Conservation (phyloP, 2,113 vertebrate genomes). For the Dromaius novaehollandiae region DNA sequence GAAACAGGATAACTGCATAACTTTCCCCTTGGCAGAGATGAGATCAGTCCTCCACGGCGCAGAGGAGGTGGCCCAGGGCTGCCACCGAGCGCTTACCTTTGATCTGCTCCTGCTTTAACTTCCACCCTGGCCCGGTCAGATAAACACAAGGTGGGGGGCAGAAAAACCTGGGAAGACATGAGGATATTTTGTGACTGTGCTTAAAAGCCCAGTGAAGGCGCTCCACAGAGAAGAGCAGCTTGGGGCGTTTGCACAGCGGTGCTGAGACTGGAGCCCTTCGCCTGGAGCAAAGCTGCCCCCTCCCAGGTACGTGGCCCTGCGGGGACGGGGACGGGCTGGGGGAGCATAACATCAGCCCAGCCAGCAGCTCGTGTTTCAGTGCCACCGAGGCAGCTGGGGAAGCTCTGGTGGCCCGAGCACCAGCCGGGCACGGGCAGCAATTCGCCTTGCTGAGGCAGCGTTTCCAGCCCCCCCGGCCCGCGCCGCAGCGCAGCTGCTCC, state of each 20-base stretch:
- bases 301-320: fast-evolving
- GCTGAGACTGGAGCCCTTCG: background rate
- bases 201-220: background rate
- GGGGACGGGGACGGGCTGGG: background rate
- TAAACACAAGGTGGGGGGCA: conserved; percentile 96
- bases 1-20: background rate
- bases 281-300: background rate
- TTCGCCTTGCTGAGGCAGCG: background rate
- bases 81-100: conserved; percentile 76
- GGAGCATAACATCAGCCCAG: too few species aligned
- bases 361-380: background rate
- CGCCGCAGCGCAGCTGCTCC: background rate
- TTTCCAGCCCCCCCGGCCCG: background rate
- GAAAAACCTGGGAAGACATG: conserved; percentile 85
- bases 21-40: background rate
- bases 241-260: fast-evolving
- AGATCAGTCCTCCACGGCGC: fast-evolving
- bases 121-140: conserved; percentile 89
- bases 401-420: too few species aligned
- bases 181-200: background rate
- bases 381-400: background rate
- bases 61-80: background rate
- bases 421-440: too few species aligned
- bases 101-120: conserved; percentile 82
- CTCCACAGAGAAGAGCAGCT: background rate